Base-by-base conservation (phyloP, 2,113 vertebrate genomes). In the Pavo muticus region DNA sequence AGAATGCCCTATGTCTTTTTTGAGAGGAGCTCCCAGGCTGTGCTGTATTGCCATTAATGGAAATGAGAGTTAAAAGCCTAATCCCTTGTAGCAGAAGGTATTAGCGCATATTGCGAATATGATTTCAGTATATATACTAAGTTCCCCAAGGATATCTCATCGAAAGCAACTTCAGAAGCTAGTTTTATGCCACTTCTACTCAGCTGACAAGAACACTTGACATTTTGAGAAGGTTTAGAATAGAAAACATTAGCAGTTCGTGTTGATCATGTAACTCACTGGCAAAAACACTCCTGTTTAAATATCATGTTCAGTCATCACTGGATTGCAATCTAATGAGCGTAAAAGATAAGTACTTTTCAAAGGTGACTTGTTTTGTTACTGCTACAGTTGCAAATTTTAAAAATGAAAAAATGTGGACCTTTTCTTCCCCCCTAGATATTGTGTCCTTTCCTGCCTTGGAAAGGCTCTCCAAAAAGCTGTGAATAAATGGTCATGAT, bases 151-250 rank as follows among this genome's bases (percentile, higher is more conserved):
- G 88, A 80, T 93, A 90, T 93, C 91, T 97, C 93, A 94, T 95
- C 90, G 95, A 93, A 90, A 95, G 65, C 83, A 93, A 86, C 73
- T 95, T 93, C 69, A 88, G 48, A 97, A 95, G 90, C 95, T 97
- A 96, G 93, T 97, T 97, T 91, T 84, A 91, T 97, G 86, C 90
- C 85, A 87, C 93, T 97, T 97, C 76, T 67, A 96, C 85, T 95
- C 94, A 97, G 87, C 94, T 97, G 93, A 95, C 95, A 93, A 97
- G 95, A 95, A 95, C 93, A 97, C 94, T 97, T 97, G 96, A 97
- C 96, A 97, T 97, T 97, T 97, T 95, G 90, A 96, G 95, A 94
- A 97, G 95, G 90, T 97, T 97, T 97, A 96, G 96, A 97, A 97
- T 95, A 95, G 95, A 96, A 97, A 97, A 96, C 94, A 94, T 96